Base-by-base conservation (phyloP, 2,888 invertebrate genomes). In the Prosopocoilus inquinatus region DNA sequence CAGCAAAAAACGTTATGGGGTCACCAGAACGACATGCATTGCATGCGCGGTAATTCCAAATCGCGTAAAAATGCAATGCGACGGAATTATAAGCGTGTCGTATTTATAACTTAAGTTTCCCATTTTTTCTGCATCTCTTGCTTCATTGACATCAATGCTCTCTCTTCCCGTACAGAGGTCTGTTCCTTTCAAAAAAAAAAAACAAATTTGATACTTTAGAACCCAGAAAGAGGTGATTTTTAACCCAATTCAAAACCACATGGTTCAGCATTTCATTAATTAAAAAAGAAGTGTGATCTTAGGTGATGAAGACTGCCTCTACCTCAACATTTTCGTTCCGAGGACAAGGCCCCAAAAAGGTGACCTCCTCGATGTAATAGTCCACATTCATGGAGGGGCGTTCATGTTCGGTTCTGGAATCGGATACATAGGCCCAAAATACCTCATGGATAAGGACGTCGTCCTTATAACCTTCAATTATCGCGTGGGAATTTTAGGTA, bases 391-490 rank as follows among this genome's bases (percentile, higher is more conserved):
- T 60, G 86, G 86, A 9, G 77, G 87, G 0, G 83, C 82, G 12
- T 86, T 82, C 68, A 85, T 86, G 81, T 84, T 81, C 58, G 87
- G 87, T 0, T 72, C 78, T 0, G 78, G 80, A 0, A 69, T 74
- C n/a, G 81, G 81, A 66, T 83, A 82, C 67, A 7, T 53, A 8
- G 81, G 81, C 1, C 79, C 84, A 1, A 71, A 78, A 3, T 77
- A 79, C 57, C 61, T 88, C 0, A 84, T 88, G 84, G 82, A 84
- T 49, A 72, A 77, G 35, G 82, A 86, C 58, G 75, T 85, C 2
- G 81, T 88, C 1, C 74, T 85, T 0, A 86, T 87, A 0, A 85
- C 85, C 1, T 64, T 88, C 0, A 86, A 84, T 70, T 88, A 87
- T 66, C 79, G 88, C 12, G 64, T 88, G n/a, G 87, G 87, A 44